Percentiles rank a stretch among this genome's conserved stretches.
Conservation (phyloP, 2,888 invertebrate species). For the Lumbricus terrestris region DNA sequence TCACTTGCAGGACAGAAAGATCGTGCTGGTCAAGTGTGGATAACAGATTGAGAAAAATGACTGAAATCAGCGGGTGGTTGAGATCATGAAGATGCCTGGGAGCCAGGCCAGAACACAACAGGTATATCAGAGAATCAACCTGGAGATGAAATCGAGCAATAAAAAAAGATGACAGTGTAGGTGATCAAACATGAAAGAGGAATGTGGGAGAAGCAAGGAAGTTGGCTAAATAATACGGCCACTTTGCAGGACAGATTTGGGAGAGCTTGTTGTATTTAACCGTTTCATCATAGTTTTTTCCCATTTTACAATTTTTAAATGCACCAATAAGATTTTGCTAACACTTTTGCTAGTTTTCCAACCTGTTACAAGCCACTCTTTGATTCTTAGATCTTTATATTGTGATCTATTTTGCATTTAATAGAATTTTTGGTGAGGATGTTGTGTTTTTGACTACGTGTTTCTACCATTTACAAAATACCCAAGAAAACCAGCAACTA, state of each 20-base stretch:
- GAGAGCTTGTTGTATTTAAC: neutral
- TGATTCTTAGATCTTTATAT: constrained; percentile 3
- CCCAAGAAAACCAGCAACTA: neutral
- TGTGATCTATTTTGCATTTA: neutral
- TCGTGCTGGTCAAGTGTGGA: too few relatives aligned
- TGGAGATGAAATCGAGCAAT: too few relatives aligned
- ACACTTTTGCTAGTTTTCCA: neutral
- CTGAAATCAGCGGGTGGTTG: too few relatives aligned
- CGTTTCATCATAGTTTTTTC: neutral
- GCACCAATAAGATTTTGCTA: neutral
- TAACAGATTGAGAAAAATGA: too few relatives aligned
- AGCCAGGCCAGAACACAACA: too few relatives aligned
- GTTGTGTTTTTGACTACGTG: neutral
- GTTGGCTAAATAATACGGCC: too few relatives aligned
- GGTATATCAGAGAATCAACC: too few relatives aligned
- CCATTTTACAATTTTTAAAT: neutral
- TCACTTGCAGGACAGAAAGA: too few relatives aligned
- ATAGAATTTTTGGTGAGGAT: neutral
- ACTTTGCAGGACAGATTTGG: neutral
- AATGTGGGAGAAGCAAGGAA: too few relatives aligned
- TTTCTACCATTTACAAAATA: neutral
- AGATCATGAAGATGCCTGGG: too few relatives aligned
- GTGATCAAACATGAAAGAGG: too few relatives aligned
- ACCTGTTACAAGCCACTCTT: neutral
- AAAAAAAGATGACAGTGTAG: too few relatives aligned